These are phyloP conservation scores for Heliconius congener DNA, from an alignment of 1,140 invertebrate genomes.

Conservation along the genomic window DNA sequence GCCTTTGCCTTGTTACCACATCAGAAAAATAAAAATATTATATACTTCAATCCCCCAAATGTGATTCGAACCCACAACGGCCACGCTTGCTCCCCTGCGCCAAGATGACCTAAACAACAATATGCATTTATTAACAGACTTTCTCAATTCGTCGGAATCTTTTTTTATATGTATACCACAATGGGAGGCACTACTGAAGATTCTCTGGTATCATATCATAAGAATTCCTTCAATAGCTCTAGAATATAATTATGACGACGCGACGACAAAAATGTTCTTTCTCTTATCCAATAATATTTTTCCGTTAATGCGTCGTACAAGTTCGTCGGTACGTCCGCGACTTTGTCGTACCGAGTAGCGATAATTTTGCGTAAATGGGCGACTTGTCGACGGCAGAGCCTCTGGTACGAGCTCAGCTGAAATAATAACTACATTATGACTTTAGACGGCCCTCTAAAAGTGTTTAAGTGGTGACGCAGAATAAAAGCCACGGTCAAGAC, in stretches of 20 bases:
- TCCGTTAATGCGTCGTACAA: conserved; percentile 33
- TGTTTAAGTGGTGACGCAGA: conserved; percentile 60
- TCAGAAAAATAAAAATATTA: too few species aligned
- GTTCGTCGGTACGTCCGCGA: conserved; percentile 48
- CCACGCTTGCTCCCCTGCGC: too few species aligned
- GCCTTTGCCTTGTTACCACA: too few species aligned
- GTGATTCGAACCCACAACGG: too few species aligned
- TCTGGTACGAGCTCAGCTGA: conserved; percentile 59
- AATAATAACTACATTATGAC: conserved; percentile 78
- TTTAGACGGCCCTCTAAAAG: conserved; percentile 66
- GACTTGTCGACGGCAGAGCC: conserved; percentile 70
- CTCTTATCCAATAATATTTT: conserved; percentile 30
- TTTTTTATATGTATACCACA: neutral
- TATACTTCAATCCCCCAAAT: too few species aligned
- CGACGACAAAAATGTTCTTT: conserved; percentile 9
- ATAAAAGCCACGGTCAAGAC: conserved; percentile 45
- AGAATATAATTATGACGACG: conserved; percentile 13
- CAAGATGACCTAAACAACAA: too few species aligned
- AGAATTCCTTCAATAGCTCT: neutral
- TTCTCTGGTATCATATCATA: neutral
- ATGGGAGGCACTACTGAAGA: neutral
- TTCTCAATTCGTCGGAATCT: too few species aligned
- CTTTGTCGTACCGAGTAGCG: conserved; percentile 72
- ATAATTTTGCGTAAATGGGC: conserved; percentile 74
- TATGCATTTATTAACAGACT: too few species aligned